Percentiles rank a stretch among this genome's conserved stretches.
phyloP scores from a whole-genome alignment of 2,797 vertebrate genomes.

The Cetoscarus ocellatus region DNA sequence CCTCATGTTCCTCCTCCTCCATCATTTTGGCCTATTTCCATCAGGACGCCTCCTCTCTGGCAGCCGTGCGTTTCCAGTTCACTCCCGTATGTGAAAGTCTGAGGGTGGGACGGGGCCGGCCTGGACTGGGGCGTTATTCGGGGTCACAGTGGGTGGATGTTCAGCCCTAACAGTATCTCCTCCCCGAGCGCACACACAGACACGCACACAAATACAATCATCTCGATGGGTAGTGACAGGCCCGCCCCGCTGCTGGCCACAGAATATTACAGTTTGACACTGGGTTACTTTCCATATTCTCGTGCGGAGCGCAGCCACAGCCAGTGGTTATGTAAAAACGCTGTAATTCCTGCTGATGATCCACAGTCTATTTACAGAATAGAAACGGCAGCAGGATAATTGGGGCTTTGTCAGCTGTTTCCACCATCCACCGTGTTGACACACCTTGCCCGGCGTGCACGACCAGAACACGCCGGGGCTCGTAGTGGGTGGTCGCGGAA shows the following conservation, averaged over 20 bases:
- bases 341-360: slow-evolving; percentile 83
- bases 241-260: slow-evolving; percentile 72
- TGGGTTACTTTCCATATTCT: slow-evolving; percentile 81
- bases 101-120: slow-evolving; percentile 71
- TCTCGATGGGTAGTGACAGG: slow-evolving; percentile 78
- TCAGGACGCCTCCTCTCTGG: slow-evolving; percentile 75
- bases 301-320: slow-evolving; percentile 75
- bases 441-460: slow-evolving; percentile 74
- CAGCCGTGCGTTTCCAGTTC: slow-evolving; percentile 75
- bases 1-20: slow-evolving; percentile 65
- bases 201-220: slow-evolving; percentile 59
- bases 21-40: slow-evolving; percentile 82
- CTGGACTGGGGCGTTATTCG: slow-evolving; percentile 74
- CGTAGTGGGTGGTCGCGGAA: slow-evolving; percentile 80
- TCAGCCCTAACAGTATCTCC: slow-evolving; percentile 53
- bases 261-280: slow-evolving; percentile 81
- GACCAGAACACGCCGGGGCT: slow-evolving; percentile 64
- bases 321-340: slow-evolving; percentile 80
- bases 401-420: slow-evolving; percentile 83
- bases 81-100: slow-evolving; percentile 81
- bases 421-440: slow-evolving; percentile 75
- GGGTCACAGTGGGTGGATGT: slow-evolving; percentile 74
- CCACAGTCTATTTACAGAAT: slow-evolving; percentile 82
- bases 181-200: slow-evolving; percentile 12
- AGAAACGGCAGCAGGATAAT: slow-evolving; percentile 81